Conservation (phyloP, 1,140 invertebrate genomes). For the Holotrichia oblita region DNA sequence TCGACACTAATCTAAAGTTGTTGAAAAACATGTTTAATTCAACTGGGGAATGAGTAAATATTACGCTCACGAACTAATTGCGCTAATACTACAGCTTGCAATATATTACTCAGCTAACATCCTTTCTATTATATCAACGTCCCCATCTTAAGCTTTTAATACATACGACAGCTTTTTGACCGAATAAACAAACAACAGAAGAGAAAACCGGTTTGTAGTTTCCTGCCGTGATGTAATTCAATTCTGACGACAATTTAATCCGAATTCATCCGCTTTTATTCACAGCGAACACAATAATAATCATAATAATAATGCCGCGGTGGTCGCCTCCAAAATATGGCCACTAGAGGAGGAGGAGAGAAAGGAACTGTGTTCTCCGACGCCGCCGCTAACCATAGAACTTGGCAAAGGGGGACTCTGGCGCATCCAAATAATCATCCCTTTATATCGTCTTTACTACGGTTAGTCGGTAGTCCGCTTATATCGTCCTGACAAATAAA, state of each 20-base stretch:
- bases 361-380: background rate
- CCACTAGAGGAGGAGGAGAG: background rate
- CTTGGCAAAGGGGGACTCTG: background rate
- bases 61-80: no score
- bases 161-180: background rate
- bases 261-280: background rate
- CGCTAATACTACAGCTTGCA: no score
- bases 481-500: constrained; percentile 16
- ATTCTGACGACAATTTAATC: constrained; percentile 17
- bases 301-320: background rate
- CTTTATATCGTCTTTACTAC: constrained; percentile 8
- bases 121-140: no score
- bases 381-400: background rate
- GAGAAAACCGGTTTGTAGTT: background rate
- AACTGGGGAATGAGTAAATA: no score
- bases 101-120: no score
- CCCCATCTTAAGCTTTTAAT: no score
- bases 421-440: background rate
- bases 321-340: background rate
- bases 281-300: constrained; percentile 2
- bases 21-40: no score
- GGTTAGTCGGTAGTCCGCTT: constrained; percentile 13
- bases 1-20: no score
- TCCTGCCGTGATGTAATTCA: background rate
- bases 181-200: background rate